These are phyloP conservation scores for Octomys mimax DNA, from an alignment of 2,797 vertebrate genomes.

Conservation along the genomic window DNA sequence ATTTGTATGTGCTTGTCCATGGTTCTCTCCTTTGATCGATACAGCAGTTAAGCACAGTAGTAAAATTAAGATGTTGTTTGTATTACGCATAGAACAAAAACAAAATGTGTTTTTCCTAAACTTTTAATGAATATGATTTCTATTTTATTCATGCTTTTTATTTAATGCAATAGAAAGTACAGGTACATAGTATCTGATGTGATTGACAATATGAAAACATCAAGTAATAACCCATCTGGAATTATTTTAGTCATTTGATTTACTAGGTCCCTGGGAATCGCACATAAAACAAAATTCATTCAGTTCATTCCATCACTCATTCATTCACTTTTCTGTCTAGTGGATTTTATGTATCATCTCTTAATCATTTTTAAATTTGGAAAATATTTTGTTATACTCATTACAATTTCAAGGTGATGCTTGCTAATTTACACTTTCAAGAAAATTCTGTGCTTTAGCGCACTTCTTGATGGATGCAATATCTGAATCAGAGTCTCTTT, in stretches of 20 bases:
- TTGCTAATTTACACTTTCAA: not conserved
- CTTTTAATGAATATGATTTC: not conserved
- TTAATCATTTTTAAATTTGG: not conserved
- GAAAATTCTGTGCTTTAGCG: not conserved
- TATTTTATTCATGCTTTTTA: not conserved
- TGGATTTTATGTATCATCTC: not conserved
- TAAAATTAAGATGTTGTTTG: not conserved
- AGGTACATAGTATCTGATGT: not conserved
- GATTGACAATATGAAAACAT: not conserved
- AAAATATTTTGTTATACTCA: not conserved
- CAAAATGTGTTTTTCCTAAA: not conserved
- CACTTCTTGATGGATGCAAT: not conserved
- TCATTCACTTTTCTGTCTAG: not conserved
- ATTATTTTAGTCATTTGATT: conserved; percentile 53
- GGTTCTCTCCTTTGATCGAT: not conserved
- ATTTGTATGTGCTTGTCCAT: not conserved
- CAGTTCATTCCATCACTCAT: not conserved
- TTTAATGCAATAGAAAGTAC: not conserved
- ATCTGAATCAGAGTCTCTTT: not conserved
- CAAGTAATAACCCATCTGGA: not conserved
- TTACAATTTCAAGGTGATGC: not conserved
- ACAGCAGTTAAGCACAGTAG: not conserved
- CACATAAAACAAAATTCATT: not conserved
- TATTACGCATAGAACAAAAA: not conserved
- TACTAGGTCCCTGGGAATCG: not conserved